Evolutionary conservation across 2,888 invertebrate species (phyloP).

Genomic region (Psylliodes chrysocephalus): DNA sequence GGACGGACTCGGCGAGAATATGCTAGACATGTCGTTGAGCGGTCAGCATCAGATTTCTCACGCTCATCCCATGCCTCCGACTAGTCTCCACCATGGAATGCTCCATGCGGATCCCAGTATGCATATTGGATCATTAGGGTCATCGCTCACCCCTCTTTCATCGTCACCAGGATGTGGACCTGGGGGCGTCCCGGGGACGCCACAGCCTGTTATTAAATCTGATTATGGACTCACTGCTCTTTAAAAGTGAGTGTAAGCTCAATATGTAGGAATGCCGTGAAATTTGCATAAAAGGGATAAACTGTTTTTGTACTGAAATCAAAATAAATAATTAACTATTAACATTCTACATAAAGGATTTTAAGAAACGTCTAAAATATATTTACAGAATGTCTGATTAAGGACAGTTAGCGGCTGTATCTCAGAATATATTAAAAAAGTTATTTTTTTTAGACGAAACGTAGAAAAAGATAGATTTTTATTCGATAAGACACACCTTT

Average conservation of each 20-base stretch:
- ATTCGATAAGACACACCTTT: too few relatives aligned
- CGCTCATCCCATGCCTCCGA: constrained; percentile 66
- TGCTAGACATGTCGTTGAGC: constrained; percentile 64
- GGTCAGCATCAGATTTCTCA: constrained; percentile 65
- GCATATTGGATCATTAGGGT: constrained; percentile 65
- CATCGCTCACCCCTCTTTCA: constrained; percentile 67
- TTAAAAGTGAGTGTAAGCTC: constrained; percentile 63
- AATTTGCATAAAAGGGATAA: constrained; percentile 21
- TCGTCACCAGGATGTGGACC: constrained; percentile 69
- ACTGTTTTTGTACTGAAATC: not conserved
- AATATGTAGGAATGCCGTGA: constrained; percentile 39
- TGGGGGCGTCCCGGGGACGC: constrained; percentile 62
- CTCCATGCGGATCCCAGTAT: constrained; percentile 64
- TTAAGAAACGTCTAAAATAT: too few relatives aligned
- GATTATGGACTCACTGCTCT: constrained; percentile 88
- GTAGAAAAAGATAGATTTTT: too few relatives aligned
- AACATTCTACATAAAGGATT: too few relatives aligned
- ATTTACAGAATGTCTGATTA: too few relatives aligned
- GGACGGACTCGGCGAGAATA: constrained; percentile 68
- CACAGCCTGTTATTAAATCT: constrained; percentile 78
- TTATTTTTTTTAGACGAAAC: too few relatives aligned
- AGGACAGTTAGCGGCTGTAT: too few relatives aligned
- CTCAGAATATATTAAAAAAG: too few relatives aligned
- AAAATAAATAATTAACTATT: too few relatives aligned
- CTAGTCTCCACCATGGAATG: constrained; percentile 58